phyloP scores from a whole-genome alignment of 1,140 invertebrate species.

The Tetraneura akinire region DNA sequence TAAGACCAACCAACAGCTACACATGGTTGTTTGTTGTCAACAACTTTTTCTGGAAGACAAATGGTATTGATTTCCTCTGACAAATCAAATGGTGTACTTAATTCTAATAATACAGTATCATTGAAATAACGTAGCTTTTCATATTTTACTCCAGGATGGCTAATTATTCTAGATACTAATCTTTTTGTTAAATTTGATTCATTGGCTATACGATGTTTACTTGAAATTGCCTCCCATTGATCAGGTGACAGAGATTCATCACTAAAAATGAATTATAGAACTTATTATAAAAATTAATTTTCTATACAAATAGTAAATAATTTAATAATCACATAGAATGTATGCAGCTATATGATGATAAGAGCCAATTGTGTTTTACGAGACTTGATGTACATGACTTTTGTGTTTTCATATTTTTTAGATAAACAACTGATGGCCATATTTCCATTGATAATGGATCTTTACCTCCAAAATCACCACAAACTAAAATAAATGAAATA shows the following conservation, averaged over 20 bases:
- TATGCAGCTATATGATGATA: conserved; percentile 66
- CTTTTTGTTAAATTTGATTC: conserved; percentile 56
- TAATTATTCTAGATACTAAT: conserved; percentile 61
- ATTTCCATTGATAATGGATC: conserved; percentile 60
- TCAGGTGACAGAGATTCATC: conserved; percentile 55
- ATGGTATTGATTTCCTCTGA: conserved; percentile 63
- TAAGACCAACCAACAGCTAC: conserved; percentile 67
- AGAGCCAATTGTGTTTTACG: conserved; percentile 64
- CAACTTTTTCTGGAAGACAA: conserved; percentile 60
- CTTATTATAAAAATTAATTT: background rate
- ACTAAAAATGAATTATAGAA: conserved; percentile 55
- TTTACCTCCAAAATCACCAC: conserved; percentile 61
- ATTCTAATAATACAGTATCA: conserved; percentile 64
- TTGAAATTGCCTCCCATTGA: conserved; percentile 61
- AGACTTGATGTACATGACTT: conserved; percentile 65
- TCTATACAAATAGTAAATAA: background rate
- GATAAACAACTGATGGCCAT: conserved; percentile 64
- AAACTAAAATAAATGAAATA: conserved; percentile 47
- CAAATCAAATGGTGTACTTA: conserved; percentile 62
- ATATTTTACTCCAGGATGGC: conserved; percentile 67
- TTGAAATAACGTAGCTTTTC: conserved; percentile 66
- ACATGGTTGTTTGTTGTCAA: conserved; percentile 63
- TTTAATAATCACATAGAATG: conserved; percentile 58
- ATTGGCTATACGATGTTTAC: conserved; percentile 58
- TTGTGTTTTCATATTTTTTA: conserved; percentile 63